phyloP scores from a whole-genome alignment of 1,140 invertebrate species.

The Anastrepha ludens region DNA sequence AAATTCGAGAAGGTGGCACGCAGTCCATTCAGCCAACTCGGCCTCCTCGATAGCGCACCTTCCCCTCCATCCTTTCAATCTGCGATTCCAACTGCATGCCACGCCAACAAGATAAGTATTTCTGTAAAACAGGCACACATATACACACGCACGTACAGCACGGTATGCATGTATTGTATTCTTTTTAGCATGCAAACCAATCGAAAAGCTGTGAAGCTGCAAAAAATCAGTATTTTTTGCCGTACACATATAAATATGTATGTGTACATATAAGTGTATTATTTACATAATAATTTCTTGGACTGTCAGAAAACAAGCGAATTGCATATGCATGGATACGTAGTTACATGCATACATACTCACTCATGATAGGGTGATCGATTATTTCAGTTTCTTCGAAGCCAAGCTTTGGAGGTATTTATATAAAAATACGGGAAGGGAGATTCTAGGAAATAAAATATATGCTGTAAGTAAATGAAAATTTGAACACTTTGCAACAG shows the following conservation, averaged over 20 bases:
- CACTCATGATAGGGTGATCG: too few species aligned
- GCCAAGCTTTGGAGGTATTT: neutral
- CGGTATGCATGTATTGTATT: neutral
- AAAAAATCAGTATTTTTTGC: neutral
- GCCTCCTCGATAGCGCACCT: neutral
- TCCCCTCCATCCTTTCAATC: neutral
- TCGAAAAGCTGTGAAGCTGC: neutral
- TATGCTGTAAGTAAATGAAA: too few species aligned
- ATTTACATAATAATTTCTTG: slow-evolving; percentile 27
- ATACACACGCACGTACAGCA: neutral
- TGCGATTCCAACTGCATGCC: neutral
- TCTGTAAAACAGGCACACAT: neutral
- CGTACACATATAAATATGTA: neutral
- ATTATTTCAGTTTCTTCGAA: neutral
- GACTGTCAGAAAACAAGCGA: neutral
- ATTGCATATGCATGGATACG: neutral
- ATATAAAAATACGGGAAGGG: too few species aligned
- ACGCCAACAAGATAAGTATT: slow-evolving; percentile 15
- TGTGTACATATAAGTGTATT: neutral
- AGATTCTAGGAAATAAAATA: too few species aligned
- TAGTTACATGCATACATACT: neutral
- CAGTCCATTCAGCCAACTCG: neutral
- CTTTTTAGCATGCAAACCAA: slow-evolving; percentile 3
- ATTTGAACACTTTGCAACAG: too few species aligned
- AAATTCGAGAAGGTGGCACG: slow-evolving; percentile 15